These are phyloP conservation scores for Decapterus maruadsi DNA, from an alignment of 2,797 vertebrate species.

Conservation along the genomic window DNA sequence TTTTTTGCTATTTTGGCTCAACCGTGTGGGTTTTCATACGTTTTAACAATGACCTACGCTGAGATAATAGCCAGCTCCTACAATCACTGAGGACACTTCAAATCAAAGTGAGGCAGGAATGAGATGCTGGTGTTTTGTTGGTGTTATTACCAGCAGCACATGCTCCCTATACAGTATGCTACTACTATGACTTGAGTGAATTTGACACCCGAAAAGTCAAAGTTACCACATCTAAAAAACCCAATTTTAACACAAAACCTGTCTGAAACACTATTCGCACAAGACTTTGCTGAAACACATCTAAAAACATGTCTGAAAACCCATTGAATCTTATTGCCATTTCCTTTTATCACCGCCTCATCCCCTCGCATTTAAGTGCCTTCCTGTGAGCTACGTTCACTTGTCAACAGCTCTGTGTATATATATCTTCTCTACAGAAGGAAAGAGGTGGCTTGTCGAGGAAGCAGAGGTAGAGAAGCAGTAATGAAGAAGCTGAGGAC, in stretches of 20 bases:
- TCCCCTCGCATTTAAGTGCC: neutral
- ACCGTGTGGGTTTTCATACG: neutral
- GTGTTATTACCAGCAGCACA: neutral
- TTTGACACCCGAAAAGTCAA: neutral
- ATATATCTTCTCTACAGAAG: neutral
- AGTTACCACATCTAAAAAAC: neutral
- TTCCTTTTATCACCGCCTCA: neutral
- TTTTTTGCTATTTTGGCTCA: no score
- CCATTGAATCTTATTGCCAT: neutral
- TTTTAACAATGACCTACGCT: neutral
- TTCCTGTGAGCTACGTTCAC: neutral
- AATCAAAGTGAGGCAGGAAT: neutral
- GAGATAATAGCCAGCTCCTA: neutral
- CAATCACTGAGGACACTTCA: neutral
- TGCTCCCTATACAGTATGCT: no score
- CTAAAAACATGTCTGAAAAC: no score
- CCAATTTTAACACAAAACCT: neutral
- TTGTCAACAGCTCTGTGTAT: neutral
- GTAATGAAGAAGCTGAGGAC: neutral
- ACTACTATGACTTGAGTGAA: neutral
- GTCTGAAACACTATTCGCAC: neutral
- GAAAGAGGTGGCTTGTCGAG: neutral
- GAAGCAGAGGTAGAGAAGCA: neutral
- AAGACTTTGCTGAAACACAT: no score
- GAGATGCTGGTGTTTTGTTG: neutral